Evolutionary conservation across 2,888 invertebrate genomes (phyloP), one percentile per base, ranked within the genome.

Genomic region (Scaptomyza cyrtandrae): DNA sequence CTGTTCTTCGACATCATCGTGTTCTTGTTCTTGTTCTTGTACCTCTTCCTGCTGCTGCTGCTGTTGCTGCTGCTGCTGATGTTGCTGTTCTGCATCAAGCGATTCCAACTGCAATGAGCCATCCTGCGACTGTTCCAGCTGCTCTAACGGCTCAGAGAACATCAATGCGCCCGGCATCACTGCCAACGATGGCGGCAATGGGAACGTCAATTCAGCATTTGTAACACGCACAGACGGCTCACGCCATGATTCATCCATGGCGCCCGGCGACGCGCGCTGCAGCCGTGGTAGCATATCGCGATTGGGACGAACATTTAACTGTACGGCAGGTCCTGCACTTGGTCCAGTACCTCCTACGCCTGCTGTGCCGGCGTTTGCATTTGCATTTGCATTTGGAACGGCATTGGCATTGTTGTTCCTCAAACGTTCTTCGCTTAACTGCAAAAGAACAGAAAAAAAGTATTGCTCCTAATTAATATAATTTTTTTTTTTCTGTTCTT

Each of bases 221-320:
- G 50, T 50, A 10, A 50, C 50, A 11, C 50, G n/a, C 19, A 50
- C 19, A 10, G 50, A 19, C 1, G 50, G 35, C 6, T 50, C 50
- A 35, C 50, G 33, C 50, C 50, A 50, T 9, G 50, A 10, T 50
- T 33, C 50, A 13, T 50, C 35, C 49, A 19, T 49, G 10, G 19
- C 49, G 6, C 19, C 50, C 5, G 50, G 10, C 11, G 19, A 10
- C 1, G 10, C 50, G 6, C 80, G 86, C 6, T 80, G 80, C 63
- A 86, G 39, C 0, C 84, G 80, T 7, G 57, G 67, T 19, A 78
- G 55, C 24, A 83, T 48, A 9, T 80, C 80, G 0, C 86, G 77
- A 50, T 48, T 69, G 35, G 55, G 6, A 0, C 86, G 86, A 0
- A 35, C 9, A 62, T 50, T 64, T 2, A 63, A 29, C 14, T 57